A percentile compares a stretch with the other conserved stretches of the same genome.
These are phyloP conservation scores for Pluvianellus socialis DNA, from an alignment of 2,113 vertebrate genomes.

Conservation along the genomic window DNA sequence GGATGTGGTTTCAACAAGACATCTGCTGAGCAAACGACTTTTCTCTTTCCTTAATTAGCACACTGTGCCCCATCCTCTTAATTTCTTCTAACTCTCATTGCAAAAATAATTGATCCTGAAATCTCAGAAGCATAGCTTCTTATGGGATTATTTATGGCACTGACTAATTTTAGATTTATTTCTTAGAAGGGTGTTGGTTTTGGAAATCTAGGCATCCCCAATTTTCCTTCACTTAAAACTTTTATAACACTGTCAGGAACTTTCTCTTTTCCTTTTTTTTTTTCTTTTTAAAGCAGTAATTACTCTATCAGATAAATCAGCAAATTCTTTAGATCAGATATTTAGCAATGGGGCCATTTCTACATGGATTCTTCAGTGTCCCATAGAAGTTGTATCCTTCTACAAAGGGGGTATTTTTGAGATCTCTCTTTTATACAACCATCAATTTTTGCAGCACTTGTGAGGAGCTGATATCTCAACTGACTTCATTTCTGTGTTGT, in stretches of 20 bases:
- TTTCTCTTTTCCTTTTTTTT: neutral
- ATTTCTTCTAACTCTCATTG: neutral
- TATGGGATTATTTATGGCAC: neutral
- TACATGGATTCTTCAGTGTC: neutral
- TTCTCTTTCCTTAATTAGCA: slow-evolving; percentile 15
- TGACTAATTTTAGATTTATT: neutral
- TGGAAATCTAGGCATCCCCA: neutral
- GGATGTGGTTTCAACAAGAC: slow-evolving; percentile 21
- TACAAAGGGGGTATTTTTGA: neutral
- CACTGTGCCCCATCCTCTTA: neutral
- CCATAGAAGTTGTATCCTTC: neutral
- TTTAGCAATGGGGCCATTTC: neutral
- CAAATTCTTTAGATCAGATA: neutral
- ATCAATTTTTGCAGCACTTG: neutral
- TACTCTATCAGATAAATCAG: neutral
- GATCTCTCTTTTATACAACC: neutral
- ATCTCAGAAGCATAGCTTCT: neutral
- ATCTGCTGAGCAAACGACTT: slow-evolving; percentile 7
- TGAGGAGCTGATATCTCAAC: neutral
- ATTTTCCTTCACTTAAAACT: neutral
- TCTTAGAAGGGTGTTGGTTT: neutral
- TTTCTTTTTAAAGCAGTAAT: neutral
- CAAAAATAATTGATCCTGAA: neutral
- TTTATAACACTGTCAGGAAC: neutral
- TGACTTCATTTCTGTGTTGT: neutral